A percentile compares a stretch with the other conserved stretches of the same genome.
phyloP scores from a whole-genome alignment of 2,888 invertebrate genomes.

The Nipponacmea schrenckii region DNA sequence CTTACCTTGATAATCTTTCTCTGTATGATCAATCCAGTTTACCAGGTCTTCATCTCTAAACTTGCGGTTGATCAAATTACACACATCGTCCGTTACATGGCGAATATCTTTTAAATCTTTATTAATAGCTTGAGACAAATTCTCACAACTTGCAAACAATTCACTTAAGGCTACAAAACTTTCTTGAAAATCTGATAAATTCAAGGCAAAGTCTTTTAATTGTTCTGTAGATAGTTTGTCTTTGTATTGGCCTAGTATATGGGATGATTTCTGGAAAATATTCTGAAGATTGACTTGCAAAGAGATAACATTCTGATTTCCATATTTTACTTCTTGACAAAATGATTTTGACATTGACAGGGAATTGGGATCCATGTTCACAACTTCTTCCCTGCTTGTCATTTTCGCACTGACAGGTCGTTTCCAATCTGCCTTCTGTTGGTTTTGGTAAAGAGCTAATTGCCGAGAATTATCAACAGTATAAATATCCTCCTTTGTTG shows the following conservation, averaged over 20 bases:
- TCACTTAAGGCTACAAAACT: conserved; percentile 40
- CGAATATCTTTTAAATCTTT: conserved; percentile 39
- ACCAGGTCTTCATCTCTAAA: conserved; percentile 44
- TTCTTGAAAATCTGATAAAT: conserved; percentile 43
- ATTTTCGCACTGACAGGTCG: too few species aligned
- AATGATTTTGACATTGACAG: background rate
- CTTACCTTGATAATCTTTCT: conserved; percentile 37
- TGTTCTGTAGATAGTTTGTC: conserved; percentile 32
- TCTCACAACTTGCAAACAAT: conserved; percentile 35
- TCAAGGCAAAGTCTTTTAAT: conserved; percentile 38
- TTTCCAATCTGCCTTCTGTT: too few species aligned
- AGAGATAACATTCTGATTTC: background rate
- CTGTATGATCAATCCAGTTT: conserved; percentile 41
- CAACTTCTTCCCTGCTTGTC: too few species aligned
- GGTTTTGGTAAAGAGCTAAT: too few species aligned
- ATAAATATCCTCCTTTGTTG: too few species aligned
- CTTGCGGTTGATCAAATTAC: conserved; percentile 36
- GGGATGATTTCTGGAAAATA: conserved; percentile 35
- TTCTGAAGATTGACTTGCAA: conserved; percentile 32
- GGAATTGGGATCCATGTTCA: too few species aligned
- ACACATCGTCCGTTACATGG: conserved; percentile 35
- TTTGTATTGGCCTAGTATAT: conserved; percentile 36
- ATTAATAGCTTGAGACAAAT: conserved; percentile 34
- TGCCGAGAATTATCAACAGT: too few species aligned
- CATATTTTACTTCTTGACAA: background rate